Base-by-base conservation (phyloP, 2,888 invertebrate genomes). In the Ochropacha duplaris region DNA sequence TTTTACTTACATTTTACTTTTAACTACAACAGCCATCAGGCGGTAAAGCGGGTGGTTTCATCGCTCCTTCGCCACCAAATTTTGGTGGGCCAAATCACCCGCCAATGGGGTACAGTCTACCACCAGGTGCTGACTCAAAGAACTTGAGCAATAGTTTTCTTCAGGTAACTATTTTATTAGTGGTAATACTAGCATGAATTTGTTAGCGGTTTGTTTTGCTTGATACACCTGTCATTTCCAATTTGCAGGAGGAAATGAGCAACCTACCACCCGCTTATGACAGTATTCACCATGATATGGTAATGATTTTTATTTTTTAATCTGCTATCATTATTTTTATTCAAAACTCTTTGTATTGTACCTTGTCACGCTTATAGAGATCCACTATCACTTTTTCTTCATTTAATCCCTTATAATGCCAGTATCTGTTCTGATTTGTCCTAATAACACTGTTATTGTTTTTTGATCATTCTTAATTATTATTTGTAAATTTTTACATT, bases 271-370 rank as follows among this genome's bases (percentile, higher is more conserved):
- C 95, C 72, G 94, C 95, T 77, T 95, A 95, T 84, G 94, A 94
- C 89, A 95, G 95, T 87, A 94, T 95, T 75, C 95, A 95, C 78
- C 96, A 96, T 76, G 95, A 96, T 88, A 94, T 95, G 95, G 96
- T 96, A 94, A 93, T 88, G 86, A 67, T 74, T 70, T 66, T 67
- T 58, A 69, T 64, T 60, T 55, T 63, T 58, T 56, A 64, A 16
- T 16, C 12, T 52, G 9, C n/a, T 2, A 50, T 22, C 26, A 26
- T 16, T 24, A 22, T 22, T 22, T 26, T 9, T 28, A 28, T 28
- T 8, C 11, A 28, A 28, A 8, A 8, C 28, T 11, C 28, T 9
- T 28, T 28, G 5, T 31, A 12, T 0, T 12, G 28, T 24, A 24
- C 24, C 24, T 5, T 24, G 5, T 24, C 24, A 24, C n/a, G 24